Evolutionary conservation across 2,888 invertebrate species (phyloP).

Genomic region (Syrista parreyssii): DNA sequence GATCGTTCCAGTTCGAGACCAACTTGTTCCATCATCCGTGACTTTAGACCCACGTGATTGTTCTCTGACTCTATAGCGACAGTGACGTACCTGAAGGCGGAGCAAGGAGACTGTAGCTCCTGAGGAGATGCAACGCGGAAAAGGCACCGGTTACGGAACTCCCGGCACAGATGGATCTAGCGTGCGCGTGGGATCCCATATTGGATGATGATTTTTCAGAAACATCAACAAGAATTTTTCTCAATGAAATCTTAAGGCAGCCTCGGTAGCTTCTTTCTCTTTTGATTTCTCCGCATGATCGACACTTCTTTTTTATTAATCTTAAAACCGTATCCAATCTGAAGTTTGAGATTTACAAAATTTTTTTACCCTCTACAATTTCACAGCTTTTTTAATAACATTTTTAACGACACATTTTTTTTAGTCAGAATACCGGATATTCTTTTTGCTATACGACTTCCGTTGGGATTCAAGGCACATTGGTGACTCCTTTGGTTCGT

Average conservation of each 20-base stretch:
- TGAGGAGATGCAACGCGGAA: constrained; percentile 74
- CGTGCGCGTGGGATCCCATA: constrained; percentile 41
- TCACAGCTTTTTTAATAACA: background rate
- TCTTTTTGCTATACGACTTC: background rate
- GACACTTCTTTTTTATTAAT: background rate
- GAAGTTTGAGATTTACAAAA: background rate
- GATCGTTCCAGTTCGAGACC: background rate
- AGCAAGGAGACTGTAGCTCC: constrained; percentile 76
- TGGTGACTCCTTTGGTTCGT: constrained; percentile 16
- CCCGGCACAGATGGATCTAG: constrained; percentile 50
- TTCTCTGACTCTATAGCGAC: background rate
- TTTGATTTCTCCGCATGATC: background rate
- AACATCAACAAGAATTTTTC: background rate
- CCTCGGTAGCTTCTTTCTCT: background rate
- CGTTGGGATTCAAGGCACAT: constrained; percentile 20
- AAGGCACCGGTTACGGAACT: constrained; percentile 58
- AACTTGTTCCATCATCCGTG: constrained; percentile 16
- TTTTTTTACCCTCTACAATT: background rate
- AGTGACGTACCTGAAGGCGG: constrained; percentile 69
- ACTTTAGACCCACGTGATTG: background rate
- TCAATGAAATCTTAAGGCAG: background rate
- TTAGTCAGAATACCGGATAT: background rate
- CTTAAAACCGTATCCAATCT: background rate
- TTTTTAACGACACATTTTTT: background rate
- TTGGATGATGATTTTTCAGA: background rate